These are phyloP conservation scores for Teleogryllus occipitalis DNA, from an alignment of 1,140 invertebrate genomes.

Conservation along the genomic window DNA sequence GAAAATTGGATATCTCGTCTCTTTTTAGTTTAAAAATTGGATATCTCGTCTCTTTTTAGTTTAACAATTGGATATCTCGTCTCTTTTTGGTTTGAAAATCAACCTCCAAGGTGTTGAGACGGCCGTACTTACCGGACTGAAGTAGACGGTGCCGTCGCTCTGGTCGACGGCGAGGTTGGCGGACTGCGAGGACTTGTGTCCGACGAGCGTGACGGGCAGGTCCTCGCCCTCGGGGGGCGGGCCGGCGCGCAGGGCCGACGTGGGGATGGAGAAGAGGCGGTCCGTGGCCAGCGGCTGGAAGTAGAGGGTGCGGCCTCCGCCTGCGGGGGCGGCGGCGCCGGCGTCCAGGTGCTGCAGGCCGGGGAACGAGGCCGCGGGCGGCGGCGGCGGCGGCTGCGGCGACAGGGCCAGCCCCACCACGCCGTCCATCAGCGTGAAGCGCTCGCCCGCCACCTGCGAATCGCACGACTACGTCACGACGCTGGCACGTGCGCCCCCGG, in stretches of 20 bases:
- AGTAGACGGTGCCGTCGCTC: constrained; percentile 13
- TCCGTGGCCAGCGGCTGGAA: constrained; percentile 77
- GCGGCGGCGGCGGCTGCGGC: constrained; percentile 33
- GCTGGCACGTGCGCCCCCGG: too few species aligned
- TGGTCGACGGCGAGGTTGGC: constrained; percentile 60
- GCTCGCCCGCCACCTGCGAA: constrained; percentile 41
- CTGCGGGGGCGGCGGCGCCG: too few species aligned
- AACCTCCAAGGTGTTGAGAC: too few species aligned
- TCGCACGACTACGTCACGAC: too few species aligned
- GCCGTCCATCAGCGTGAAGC: constrained; percentile 70
- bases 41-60: too few species aligned
- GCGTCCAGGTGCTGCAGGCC: neutral
- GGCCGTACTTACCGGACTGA: constrained; percentile 8
- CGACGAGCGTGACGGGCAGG: constrained; percentile 62
- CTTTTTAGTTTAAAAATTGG: too few species aligned
- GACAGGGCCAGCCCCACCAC: constrained; percentile 70
- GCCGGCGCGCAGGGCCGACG: constrained; percentile 57
- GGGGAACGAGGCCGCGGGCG: neutral
- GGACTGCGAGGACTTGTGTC: constrained; percentile 72
- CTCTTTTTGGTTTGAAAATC: too few species aligned
- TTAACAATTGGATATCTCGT: too few species aligned
- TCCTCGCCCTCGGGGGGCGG: constrained; percentile 47
- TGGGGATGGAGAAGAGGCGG: constrained; percentile 67
- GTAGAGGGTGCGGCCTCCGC: constrained; percentile 45
- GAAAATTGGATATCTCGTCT: too few species aligned